Base-by-base conservation (phyloP, 2,888 invertebrate species). In the Hirtodrosophila duncani region DNA sequence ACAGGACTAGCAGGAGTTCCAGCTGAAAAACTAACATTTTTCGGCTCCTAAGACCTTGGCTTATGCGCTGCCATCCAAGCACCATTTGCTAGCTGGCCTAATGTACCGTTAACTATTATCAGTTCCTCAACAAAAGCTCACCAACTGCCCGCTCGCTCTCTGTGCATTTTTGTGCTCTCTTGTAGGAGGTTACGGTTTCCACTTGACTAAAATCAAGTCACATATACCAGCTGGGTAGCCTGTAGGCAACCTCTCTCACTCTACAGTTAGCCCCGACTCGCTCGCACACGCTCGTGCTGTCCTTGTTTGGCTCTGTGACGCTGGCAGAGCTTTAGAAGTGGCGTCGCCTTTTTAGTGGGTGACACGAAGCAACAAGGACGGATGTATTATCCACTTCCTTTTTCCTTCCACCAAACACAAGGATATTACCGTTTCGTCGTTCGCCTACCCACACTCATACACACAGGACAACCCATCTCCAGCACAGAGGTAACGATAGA, bases 341-440 rank as follows among this genome's bases (percentile, higher is more conserved):
- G 74, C 74, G 77, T 66, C 66, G 82, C 81, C 80, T 82, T 81
- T 83, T 81, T 74, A 84, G 83, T 85, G 85, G 86, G 85, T 85
- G 86, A 85, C 86, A 86, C 84, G 86, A 86, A 86, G 86, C 86
- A 87, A 87, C 86, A 87, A 86, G 87, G 87, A 87, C 86, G 87
- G 87, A 87, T 87, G 86, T 86, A 87, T 86, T 86, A 86, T 87
- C 86, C 86, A 87, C 87, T 87, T 87, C 87, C 87, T 87, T 87
- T 86, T 87, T 87, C 87, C 87, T 87, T 87, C 86, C 86, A 86
- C 86, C 86, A 86, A 86, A 86, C 86, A 86, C 86, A 86, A 86
- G 86, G 86, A 86, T 86, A 86, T 86, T 86, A 86, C 86, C 86
- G 86, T 86, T 86, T 86, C 86, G 85, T 85, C 83, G 83, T 82